Percentiles rank a stretch among this genome's conserved stretches.
Evolutionary conservation across 2,888 invertebrate genomes (phyloP).

Genomic region (Machimus atricapillus): DNA sequence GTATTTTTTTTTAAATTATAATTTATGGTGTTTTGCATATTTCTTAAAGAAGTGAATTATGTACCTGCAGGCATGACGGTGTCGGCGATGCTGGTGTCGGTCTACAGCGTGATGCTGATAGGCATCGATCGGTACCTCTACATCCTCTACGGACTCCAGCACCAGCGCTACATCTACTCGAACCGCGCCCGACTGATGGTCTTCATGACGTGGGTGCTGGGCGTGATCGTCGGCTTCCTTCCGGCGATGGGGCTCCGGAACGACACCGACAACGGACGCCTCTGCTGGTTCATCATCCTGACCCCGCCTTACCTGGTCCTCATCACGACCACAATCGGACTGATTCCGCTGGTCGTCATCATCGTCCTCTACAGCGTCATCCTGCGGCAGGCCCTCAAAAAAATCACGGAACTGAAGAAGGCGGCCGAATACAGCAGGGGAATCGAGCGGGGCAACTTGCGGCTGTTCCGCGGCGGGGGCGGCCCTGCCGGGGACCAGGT

Average conservation of each 20-base stretch:
- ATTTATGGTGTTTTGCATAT: too few species aligned
- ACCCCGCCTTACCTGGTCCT: slow-evolving; percentile 67
- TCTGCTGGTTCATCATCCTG: slow-evolving; percentile 68
- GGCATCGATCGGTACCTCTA: slow-evolving; percentile 71
- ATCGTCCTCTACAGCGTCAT: slow-evolving; percentile 68
- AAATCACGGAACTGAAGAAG: slow-evolving; percentile 63
- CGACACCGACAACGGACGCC: slow-evolving; percentile 63
- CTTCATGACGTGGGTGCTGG: slow-evolving; percentile 67
- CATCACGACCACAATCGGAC: slow-evolving; percentile 66
- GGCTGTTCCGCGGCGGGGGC: slow-evolving; percentile 52
- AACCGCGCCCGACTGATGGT: slow-evolving; percentile 67
- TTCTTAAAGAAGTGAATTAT: background rate
- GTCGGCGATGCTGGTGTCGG: slow-evolving; percentile 70
- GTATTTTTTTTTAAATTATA: too few species aligned
- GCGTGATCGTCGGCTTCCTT: slow-evolving; percentile 67
- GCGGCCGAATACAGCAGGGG: slow-evolving; percentile 59
- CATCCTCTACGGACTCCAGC: slow-evolving; percentile 70
- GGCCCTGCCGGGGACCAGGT: background rate
- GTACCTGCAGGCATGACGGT: slow-evolving; percentile 69
- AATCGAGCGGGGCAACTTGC: slow-evolving; percentile 55
- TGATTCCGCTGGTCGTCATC: slow-evolving; percentile 64
- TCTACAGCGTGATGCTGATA: slow-evolving; percentile 70
- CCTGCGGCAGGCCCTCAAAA: slow-evolving; percentile 67
- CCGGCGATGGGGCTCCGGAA: slow-evolving; percentile 69
- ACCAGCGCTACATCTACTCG: slow-evolving; percentile 69